Conservation (phyloP, 2,113 vertebrate genomes). For the Syrmaticus mikado region DNA sequence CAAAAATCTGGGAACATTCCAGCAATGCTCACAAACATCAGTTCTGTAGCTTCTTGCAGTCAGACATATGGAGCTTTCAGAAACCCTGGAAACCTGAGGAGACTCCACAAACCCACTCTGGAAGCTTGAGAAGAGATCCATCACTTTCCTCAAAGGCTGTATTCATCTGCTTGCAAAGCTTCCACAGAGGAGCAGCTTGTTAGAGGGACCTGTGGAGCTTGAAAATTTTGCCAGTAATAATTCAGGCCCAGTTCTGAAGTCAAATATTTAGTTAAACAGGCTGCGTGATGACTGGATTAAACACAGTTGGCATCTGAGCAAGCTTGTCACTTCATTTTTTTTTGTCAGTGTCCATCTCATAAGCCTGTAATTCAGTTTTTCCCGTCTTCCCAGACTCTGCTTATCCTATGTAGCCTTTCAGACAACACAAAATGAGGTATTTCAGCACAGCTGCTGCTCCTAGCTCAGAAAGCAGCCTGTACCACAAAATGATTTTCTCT, state of each 20-base stretch:
- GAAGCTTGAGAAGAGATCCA: constrained; percentile 27
- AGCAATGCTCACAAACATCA: constrained; percentile 31
- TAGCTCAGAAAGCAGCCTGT: background rate
- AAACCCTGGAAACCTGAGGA: background rate
- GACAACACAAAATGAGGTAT: background rate
- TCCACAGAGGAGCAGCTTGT: constrained; percentile 60
- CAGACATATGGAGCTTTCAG: constrained; percentile 18
- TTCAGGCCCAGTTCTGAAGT: constrained; percentile 45
- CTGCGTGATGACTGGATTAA: constrained; percentile 60
- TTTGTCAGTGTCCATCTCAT: constrained; percentile 39
- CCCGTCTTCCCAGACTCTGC: constrained; percentile 5
- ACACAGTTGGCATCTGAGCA: constrained; percentile 29
- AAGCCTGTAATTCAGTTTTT: background rate
- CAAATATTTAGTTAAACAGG: constrained; percentile 66
- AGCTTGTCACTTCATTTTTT: background rate
- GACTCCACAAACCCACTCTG: constrained; percentile 22
- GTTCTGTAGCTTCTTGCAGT: background rate
- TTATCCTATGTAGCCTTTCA: background rate
- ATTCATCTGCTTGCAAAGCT: constrained; percentile 57
- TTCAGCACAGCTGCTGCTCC: constrained; percentile 6
- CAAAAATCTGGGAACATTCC: constrained; percentile 15
- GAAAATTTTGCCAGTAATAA: constrained; percentile 66
- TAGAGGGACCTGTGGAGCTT: constrained; percentile 43
- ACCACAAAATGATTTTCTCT: constrained; percentile 8
- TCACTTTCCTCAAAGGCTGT: constrained; percentile 52